These are phyloP conservation scores for Geothlypis trichas DNA, from an alignment of 2,113 vertebrate genomes.

Conservation along the genomic window DNA sequence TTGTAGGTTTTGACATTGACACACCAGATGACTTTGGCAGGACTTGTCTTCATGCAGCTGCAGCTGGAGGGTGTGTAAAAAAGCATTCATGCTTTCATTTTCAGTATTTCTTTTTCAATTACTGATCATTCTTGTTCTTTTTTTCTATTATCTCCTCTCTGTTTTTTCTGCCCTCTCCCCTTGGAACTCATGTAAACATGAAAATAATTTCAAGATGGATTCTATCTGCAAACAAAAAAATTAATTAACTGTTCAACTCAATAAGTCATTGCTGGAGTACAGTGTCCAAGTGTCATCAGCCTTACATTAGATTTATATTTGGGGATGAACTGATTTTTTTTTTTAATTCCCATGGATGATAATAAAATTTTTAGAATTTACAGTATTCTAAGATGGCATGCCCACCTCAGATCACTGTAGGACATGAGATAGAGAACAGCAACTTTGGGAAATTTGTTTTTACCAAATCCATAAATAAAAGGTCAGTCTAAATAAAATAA, in stretches of 20 bases:
- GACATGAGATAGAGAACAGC: not conserved
- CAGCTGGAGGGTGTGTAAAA: constrained; percentile 93
- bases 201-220: constrained; percentile 8
- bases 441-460: not conserved
- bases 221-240: not conserved
- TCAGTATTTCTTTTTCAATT: not conserved
- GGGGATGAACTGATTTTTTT: not conserved
- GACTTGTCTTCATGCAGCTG: constrained; percentile 98
- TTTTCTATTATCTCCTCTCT: not conserved
- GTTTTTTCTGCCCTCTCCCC: not conserved
- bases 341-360: not conserved
- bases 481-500: not conserved
- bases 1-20: constrained; percentile 93
- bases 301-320: not conserved
- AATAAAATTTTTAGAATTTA: not conserved
- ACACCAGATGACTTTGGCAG: constrained; percentile 98
- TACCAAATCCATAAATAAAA: not conserved
- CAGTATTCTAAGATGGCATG: not conserved
- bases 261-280: not conserved
- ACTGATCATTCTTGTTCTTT: not conserved
- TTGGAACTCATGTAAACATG: not conserved
- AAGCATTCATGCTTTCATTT: not conserved
- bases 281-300: constrained; percentile 11
- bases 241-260: not conserved
- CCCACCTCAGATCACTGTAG: not conserved